phyloP scores from a whole-genome alignment of 92 coral and sea anemone genomes.

The Anthopleura xanthogrammica region DNA sequence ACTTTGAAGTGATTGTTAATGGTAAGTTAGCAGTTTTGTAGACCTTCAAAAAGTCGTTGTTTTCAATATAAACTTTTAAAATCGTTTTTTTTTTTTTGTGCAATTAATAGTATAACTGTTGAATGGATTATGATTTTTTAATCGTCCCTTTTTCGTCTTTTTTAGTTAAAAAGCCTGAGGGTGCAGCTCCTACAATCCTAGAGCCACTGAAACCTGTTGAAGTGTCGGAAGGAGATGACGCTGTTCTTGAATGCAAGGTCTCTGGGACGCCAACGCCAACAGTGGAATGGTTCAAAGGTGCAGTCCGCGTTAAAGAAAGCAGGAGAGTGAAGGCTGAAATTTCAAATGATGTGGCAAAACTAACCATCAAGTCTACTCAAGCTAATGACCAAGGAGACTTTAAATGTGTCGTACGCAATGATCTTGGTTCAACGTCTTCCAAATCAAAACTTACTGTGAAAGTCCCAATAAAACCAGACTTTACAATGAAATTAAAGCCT shows the following conservation, averaged over 20 bases:
- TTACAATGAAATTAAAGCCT: constrained; percentile 72
- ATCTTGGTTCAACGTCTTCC: constrained; percentile 68
- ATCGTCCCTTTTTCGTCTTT: not conserved
- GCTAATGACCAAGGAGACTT: constrained; percentile 82
- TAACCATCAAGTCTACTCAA: constrained; percentile 63
- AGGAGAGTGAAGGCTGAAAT: constrained; percentile 64
- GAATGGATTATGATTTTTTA: not conserved
- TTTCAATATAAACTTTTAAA: not conserved
- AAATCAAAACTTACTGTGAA: constrained; percentile 53
- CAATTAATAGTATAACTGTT: not conserved
- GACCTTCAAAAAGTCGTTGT: no score
- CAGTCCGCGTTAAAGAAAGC: constrained; percentile 64
- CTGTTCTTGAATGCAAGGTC: constrained; percentile 72
- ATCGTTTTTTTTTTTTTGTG: not conserved
- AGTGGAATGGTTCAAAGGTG: constrained; percentile 82
- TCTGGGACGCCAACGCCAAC: constrained; percentile 77
- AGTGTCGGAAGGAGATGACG: constrained; percentile 66
- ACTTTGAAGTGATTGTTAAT: constrained; percentile 68
- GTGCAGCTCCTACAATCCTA: constrained; percentile 62
- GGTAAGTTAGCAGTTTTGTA: constrained; percentile 28
- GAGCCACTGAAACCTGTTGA: constrained; percentile 67
- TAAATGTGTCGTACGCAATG: constrained; percentile 80
- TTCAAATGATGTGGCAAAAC: constrained; percentile 53
- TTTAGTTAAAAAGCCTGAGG: constrained; percentile 61
- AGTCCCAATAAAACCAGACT: constrained; percentile 73